A percentile compares a stretch with the other conserved stretches of the same genome.
Evolutionary conservation across 2,797 vertebrate species (phyloP).

Genomic region (Pelobates cultripes): DNA sequence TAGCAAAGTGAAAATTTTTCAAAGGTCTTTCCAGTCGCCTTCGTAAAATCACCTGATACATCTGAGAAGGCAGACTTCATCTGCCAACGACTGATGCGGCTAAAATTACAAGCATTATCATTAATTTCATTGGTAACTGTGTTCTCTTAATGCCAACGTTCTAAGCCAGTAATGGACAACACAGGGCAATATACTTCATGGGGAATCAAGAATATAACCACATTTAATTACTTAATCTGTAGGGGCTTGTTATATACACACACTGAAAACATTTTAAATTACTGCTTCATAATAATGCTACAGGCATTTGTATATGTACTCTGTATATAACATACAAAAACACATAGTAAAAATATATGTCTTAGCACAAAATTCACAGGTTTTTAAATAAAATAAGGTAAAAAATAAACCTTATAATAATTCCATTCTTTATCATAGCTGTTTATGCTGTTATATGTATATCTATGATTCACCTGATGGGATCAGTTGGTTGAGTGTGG

Average conservation of each 20-base stretch:
- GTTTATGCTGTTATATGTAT: too few relatives aligned
- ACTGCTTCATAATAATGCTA: not conserved
- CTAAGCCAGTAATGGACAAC: constrained; percentile 38
- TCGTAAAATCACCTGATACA: constrained; percentile 12
- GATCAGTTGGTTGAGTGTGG: too few relatives aligned
- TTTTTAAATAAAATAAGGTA: too few relatives aligned
- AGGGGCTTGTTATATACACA: constrained; percentile 41
- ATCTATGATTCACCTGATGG: too few relatives aligned
- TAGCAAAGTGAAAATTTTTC: not conserved
- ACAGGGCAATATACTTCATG: constrained; percentile 26
- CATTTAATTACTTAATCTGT: constrained; percentile 46
- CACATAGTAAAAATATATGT: too few relatives aligned
- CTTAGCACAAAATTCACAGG: too few relatives aligned
- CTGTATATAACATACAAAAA: too few relatives aligned
- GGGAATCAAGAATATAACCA: constrained; percentile 27
- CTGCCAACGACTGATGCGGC: constrained; percentile 36
- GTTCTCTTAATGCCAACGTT: constrained; percentile 35
- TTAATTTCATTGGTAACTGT: constrained; percentile 35
- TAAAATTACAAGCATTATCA: constrained; percentile 37
- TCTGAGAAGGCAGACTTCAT: constrained; percentile 17
- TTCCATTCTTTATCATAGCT: too few relatives aligned
- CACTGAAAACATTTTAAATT: constrained; percentile 29
- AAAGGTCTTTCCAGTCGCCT: constrained; percentile 12
- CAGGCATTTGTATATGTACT: too few relatives aligned
- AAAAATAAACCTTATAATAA: too few relatives aligned